These are phyloP conservation scores for Trissolcus brochymenae DNA, from an alignment of 2,888 invertebrate species.

Conservation along the genomic window DNA sequence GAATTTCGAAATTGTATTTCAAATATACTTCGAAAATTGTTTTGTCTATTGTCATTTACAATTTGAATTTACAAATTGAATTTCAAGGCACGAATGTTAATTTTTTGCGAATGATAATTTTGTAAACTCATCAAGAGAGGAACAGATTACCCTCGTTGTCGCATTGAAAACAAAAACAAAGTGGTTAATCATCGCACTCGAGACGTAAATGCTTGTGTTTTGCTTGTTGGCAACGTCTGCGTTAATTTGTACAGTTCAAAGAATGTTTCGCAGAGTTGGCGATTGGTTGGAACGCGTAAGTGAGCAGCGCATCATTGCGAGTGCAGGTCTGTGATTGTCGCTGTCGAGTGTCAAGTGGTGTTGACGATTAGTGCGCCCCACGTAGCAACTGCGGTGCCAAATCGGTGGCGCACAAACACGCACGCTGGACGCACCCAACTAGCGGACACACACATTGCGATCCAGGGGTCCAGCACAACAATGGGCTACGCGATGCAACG, in stretches of 20 bases:
- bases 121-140: too few species aligned
- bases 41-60: too few species aligned
- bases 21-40: too few species aligned
- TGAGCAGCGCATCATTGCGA: conserved; percentile 35
- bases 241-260: conserved; percentile 16
- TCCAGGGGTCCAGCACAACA: conserved; percentile 63
- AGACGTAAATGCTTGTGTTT: conserved; percentile 12
- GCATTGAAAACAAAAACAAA: conserved; percentile 7
- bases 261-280: conserved; percentile 13
- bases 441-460: conserved; percentile 15
- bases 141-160: conserved; percentile 1
- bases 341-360: conserved; percentile 71
- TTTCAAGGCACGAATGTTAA: too few species aligned
- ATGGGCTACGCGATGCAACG: conserved; percentile 72
- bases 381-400: conserved; percentile 40
- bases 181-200: conserved; percentile 10
- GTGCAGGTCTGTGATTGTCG: conserved; percentile 46
- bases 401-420: conserved; percentile 27
- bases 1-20: too few species aligned
- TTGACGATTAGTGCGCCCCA: conserved; percentile 66
- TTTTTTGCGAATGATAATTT: too few species aligned
- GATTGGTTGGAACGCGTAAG: conserved; percentile 54
- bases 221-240: conserved; percentile 38
- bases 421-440: background rate
- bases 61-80: too few species aligned